Evolutionary conservation across 2,888 invertebrate species (phyloP).

Genomic region (Pardosa pseudoannulata): DNA sequence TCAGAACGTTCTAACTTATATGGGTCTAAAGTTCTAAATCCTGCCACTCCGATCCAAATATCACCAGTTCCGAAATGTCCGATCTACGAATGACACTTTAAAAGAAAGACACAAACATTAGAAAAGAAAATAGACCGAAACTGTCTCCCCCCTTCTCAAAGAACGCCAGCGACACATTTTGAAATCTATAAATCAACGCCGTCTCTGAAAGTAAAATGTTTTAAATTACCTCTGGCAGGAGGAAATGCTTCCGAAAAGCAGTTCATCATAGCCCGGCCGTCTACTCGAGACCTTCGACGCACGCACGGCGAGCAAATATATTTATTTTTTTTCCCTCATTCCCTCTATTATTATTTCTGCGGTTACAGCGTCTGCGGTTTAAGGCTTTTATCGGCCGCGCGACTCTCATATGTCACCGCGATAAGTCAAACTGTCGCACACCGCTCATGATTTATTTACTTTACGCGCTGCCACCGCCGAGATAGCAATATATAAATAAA

Average conservation of each 20-base stretch:
- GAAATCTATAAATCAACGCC: conserved; percentile 40
- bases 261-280: conserved; percentile 51
- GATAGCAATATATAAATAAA: conserved; percentile 69
- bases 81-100: too few species aligned
- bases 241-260: conserved; percentile 49
- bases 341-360: neutral
- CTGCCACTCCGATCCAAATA: too few species aligned
- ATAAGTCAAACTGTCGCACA: conserved; percentile 71
- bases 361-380: conserved; percentile 51
- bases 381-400: conserved; percentile 55
- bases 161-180: neutral
- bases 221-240: conserved; percentile 67
- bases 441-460: conserved; percentile 66
- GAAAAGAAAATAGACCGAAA: too few species aligned
- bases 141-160: neutral
- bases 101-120: too few species aligned
- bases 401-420: conserved; percentile 59
- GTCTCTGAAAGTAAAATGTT: conserved; percentile 69
- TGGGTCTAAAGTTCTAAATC: too few species aligned
- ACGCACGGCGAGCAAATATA: neutral
- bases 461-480: conserved; percentile 24
- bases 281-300: neutral
- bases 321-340: neutral
- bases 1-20: too few species aligned
- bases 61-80: too few species aligned